phyloP scores from a whole-genome alignment of 2,113 vertebrate genomes.

The Micronycteris hirsuta region DNA sequence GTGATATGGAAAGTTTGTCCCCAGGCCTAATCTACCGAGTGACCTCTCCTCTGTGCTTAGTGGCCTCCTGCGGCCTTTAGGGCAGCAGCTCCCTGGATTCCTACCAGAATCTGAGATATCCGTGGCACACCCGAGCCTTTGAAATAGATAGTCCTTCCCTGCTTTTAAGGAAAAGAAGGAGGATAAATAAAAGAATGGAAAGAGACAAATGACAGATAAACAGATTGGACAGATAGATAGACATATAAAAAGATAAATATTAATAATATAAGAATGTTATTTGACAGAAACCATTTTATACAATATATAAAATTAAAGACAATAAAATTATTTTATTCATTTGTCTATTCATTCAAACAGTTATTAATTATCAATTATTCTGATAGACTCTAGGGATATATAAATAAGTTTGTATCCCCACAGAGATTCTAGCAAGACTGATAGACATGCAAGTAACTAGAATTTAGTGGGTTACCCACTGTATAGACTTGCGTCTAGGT shows the following conservation, averaged over 20 bases:
- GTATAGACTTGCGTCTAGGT: neutral
- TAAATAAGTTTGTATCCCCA: neutral
- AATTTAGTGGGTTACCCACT: neutral
- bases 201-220: neutral
- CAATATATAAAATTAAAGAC: neutral
- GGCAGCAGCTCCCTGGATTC: neutral
- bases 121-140: neutral
- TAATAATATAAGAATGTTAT: neutral
- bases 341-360: neutral
- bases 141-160: neutral
- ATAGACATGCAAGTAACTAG: neutral
- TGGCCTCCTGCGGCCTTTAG: neutral
- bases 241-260: neutral
- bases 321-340: neutral
- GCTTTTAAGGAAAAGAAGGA: neutral
- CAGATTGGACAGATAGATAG: neutral
- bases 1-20: neutral
- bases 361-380: conserved; percentile 1
- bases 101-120: neutral
- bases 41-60: neutral
- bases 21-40: neutral
- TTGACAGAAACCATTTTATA: neutral
- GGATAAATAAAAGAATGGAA: neutral
- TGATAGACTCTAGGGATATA: neutral
- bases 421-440: neutral